phyloP scores from a whole-genome alignment of 2,888 invertebrate genomes.

The Acanthopleura granulata region DNA sequence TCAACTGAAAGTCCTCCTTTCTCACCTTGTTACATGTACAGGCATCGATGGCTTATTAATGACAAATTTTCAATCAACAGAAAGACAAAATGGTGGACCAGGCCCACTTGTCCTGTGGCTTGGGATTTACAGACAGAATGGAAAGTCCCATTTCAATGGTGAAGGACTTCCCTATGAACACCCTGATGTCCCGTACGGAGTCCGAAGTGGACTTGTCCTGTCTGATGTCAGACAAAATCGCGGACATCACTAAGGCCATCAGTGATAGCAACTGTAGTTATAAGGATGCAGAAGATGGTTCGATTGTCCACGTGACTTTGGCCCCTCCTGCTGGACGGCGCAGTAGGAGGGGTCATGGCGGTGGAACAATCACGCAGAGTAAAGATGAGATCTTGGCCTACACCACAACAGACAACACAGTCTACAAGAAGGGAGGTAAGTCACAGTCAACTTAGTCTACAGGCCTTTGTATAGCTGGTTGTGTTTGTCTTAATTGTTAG shows the following conservation, averaged over 20 bases:
- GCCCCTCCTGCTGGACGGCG: neutral
- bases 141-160: neutral
- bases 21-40: too few relatives aligned
- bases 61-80: too few relatives aligned
- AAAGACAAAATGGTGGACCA: too few relatives aligned
- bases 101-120: too few relatives aligned
- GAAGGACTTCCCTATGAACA: neutral
- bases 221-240: conserved; percentile 1
- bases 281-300: neutral
- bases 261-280: neutral
- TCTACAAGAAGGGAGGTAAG: conserved; percentile 1
- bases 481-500: too few relatives aligned
- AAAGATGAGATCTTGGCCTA: conserved; percentile 1
- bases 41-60: too few relatives aligned
- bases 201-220: neutral
- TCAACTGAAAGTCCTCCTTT: too few relatives aligned
- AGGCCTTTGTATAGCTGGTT: too few relatives aligned
- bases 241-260: neutral
- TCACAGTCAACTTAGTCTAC: neutral
- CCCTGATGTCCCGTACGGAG: neutral
- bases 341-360: neutral
- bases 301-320: neutral
- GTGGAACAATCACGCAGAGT: neutral
- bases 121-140: too few relatives aligned
- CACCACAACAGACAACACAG: neutral